A percentile compares a stretch with the other conserved stretches of the same genome.
Evolutionary conservation across 2,888 invertebrate genomes (phyloP).

Genomic region (Hartigia nigra): DNA sequence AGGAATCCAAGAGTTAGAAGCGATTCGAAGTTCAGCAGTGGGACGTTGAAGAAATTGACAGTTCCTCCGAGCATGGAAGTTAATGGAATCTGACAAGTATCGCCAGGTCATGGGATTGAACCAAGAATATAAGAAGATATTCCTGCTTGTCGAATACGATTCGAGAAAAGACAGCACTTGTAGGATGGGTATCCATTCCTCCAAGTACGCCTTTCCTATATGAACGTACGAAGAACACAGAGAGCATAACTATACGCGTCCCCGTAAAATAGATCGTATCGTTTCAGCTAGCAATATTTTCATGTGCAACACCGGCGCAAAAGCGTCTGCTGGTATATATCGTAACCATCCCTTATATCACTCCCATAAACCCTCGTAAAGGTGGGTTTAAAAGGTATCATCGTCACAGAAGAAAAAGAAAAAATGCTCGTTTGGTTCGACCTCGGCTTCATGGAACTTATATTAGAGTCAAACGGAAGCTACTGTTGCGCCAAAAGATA

Average conservation of each 20-base stretch:
- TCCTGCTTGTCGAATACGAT: background rate
- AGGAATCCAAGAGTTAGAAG: background rate
- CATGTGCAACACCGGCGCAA: background rate
- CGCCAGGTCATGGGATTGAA: background rate
- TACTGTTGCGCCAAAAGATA: background rate
- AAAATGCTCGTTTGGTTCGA: background rate
- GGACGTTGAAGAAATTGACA: background rate
- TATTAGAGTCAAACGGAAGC: background rate
- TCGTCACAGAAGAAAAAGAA: background rate
- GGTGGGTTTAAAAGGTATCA: slow-evolving; percentile 14
- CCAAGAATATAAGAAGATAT: background rate
- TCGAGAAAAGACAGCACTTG: background rate
- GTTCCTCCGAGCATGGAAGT: background rate
- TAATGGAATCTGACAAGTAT: background rate
- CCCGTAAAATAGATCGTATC: background rate
- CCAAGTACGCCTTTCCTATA: background rate
- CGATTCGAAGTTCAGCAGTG: background rate
- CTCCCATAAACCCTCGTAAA: slow-evolving; percentile 16
- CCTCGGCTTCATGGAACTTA: background rate
- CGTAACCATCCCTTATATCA: slow-evolving; percentile 10
- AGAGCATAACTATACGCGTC: too few species aligned
- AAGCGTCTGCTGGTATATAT: background rate
- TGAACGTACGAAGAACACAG: background rate
- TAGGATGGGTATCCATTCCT: background rate
- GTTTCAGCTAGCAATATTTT: background rate